Percentiles rank a stretch among this genome's conserved stretches.
These are phyloP conservation scores for Microtus pennsylvanicus DNA, from an alignment of 2,113 vertebrate genomes.

Conservation along the genomic window DNA sequence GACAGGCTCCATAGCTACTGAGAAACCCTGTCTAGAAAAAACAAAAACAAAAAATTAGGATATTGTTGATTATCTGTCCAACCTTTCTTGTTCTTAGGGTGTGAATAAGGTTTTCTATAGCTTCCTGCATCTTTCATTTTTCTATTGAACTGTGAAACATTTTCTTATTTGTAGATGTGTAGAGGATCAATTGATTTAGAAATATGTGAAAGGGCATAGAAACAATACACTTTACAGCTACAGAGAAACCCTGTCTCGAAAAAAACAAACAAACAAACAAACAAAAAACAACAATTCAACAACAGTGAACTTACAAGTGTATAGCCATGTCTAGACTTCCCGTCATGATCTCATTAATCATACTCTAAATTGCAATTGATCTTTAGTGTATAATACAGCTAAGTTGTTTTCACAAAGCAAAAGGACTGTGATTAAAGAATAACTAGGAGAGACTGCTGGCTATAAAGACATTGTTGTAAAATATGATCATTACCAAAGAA, in stretches of 20 bases:
- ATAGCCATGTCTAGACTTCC: neutral
- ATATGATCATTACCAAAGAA: slow-evolving; percentile 23
- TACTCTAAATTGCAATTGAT: neutral
- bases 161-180: neutral
- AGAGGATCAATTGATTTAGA: neutral
- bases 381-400: slow-evolving; percentile 18
- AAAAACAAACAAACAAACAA: neutral
- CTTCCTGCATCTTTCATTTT: neutral
- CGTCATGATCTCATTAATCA: neutral
- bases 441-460: neutral
- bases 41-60: no score
- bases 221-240: neutral
- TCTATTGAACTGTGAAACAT: neutral
- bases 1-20: no score
- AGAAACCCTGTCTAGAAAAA: no score
- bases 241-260: no score
- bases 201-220: neutral
- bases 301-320: neutral
- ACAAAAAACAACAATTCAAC: neutral
- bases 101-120: neutral
- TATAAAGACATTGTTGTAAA: slow-evolving; percentile 22
- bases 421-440: neutral
- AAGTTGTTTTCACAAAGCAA: neutral
- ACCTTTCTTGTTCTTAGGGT: neutral
- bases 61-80: neutral